Evolutionary conservation across 2,888 invertebrate species (phyloP), one percentile per base, ranked within the genome.

Genomic region (Oxycera nigricornis): DNA sequence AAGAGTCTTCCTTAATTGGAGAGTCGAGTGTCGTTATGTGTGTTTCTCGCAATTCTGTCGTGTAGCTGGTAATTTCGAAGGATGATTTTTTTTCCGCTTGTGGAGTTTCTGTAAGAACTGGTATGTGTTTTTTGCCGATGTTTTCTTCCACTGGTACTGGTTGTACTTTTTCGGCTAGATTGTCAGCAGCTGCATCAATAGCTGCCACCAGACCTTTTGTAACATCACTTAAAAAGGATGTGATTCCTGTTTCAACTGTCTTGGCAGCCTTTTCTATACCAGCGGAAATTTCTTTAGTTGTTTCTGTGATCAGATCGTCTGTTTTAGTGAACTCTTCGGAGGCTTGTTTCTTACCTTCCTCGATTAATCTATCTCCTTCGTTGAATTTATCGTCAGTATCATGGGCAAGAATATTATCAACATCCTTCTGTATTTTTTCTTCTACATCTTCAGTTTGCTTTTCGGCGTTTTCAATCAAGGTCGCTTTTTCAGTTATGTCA

Each of bases 21-120:
- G 91, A 91, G 79, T 91, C 91, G 4, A 91, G 82, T 2, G 91
- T 91, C 14, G 91, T 91, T 4, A 92, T 91, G 79, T 92, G 92
- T 28, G 92, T 92, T 86, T 92, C 92, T 75, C 91, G 86, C 72
- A 92, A 83, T 82, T 91, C 90, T 79, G 89, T 90, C 9, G 90
- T 89, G 74, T 86, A 90, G 28, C 87, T 86, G 50, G 85, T 85
- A 74, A 88, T 86, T 73, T 86, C 86, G 76, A 86, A 88, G 0
- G 87, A 77, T 0, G 76, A 74, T 75, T 82, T 80, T 2, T 74
- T 76, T 11, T 74, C 75, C 3, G 59, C 41, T 84, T 86, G 74
- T 83, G 75, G 22, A 84, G 84, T 35, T 84, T 76, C 70, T 22
- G 74, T 72, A n/a, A 50, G 65, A 11, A 67, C 73, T 20, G 62